Conservation (phyloP, 2,113 vertebrate species). For the Ornithorhynchus anatinus region DNA sequence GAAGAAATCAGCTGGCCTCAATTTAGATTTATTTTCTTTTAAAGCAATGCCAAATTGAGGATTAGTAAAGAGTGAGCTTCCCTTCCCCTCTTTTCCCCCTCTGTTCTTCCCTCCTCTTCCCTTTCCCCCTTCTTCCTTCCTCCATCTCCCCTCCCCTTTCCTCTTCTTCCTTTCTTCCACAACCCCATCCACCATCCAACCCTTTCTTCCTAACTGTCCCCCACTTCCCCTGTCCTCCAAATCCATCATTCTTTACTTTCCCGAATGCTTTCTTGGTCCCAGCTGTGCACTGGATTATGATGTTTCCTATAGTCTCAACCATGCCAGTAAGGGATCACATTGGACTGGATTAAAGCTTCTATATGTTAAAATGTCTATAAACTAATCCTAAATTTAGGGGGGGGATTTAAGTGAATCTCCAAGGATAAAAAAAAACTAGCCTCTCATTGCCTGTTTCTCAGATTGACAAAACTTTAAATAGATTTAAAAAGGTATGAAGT, state of each 20-base stretch:
- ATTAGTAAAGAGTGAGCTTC: slow-evolving; percentile 67
- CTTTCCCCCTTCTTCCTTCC: too few relatives aligned
- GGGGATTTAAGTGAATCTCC: neutral
- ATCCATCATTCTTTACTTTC: slow-evolving; percentile 56
- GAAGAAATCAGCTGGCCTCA: slow-evolving; percentile 68
- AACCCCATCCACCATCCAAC: too few relatives aligned
- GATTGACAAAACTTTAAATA: neutral
- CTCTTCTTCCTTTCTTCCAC: too few relatives aligned
- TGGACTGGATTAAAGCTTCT: slow-evolving; percentile 42
- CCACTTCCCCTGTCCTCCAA: slow-evolving; percentile 57
- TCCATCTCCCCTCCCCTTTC: too few relatives aligned
- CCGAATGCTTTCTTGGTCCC: slow-evolving; percentile 50
- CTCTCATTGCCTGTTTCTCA: neutral
- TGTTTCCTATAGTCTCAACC: slow-evolving; percentile 25
- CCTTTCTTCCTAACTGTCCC: too few relatives aligned
- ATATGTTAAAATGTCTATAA: slow-evolving; percentile 35
- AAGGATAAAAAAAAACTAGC: neutral
- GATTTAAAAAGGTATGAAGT: too few relatives aligned
- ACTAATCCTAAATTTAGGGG: neutral
- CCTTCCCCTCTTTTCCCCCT: too few relatives aligned
- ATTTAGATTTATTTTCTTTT: slow-evolving; percentile 69
- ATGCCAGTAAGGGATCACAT: slow-evolving; percentile 27
- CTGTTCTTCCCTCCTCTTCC: too few relatives aligned
- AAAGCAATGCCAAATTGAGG: slow-evolving; percentile 67
- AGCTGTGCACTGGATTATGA: slow-evolving; percentile 62